Evolutionary conservation across 2,888 invertebrate species (phyloP), one percentile per base, ranked within the genome.

Genomic region (Euspilapteryx auroguttella): DNA sequence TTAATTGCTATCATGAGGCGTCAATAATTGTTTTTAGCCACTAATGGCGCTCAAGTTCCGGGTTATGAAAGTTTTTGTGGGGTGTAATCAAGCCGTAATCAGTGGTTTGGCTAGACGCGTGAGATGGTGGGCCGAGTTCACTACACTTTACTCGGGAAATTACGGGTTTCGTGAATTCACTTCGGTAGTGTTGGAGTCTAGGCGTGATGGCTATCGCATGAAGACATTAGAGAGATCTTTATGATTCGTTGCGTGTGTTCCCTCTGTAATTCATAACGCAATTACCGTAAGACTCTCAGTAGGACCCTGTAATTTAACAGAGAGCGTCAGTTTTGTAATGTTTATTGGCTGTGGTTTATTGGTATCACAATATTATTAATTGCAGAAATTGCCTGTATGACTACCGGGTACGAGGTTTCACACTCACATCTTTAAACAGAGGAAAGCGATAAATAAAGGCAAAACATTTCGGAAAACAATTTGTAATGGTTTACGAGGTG

Each of bases 1-100:
- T 59, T 71, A 73, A 73, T 75, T 75, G 71, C 64, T 63, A 63
- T 58, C 62, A 64, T 61, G 61, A 63, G 63, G 66, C 63, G 64
- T 65, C 62, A 64, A 66, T 68, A 66, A 68, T 64, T 61, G 61
- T 66, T 69, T 66, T 69, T 58, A 52, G 55, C 50, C 52, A 56
- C 57, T 61, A 62, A 63, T 59, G 57, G 58, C 62, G 57, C 58
- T 57, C 49, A 61, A 65, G 66, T 69, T 71, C 68, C 69, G 71
- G 68, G 62, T 56, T 64, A 56, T 58, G 61, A 57, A 55, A 56
- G 64, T 73, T 75, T 75, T 73, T 75, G 68, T 71, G 44, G 55
- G 47, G 58, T 71, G 53, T 63, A 73, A 75, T 75, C 69, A 66
- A 66, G 57, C 37, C 47, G 57, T 68, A 71, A 71, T 71, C 61